These are phyloP conservation scores for Neofelis nebulosa DNA, from an alignment of 2,113 vertebrate species.

Conservation along the genomic window DNA sequence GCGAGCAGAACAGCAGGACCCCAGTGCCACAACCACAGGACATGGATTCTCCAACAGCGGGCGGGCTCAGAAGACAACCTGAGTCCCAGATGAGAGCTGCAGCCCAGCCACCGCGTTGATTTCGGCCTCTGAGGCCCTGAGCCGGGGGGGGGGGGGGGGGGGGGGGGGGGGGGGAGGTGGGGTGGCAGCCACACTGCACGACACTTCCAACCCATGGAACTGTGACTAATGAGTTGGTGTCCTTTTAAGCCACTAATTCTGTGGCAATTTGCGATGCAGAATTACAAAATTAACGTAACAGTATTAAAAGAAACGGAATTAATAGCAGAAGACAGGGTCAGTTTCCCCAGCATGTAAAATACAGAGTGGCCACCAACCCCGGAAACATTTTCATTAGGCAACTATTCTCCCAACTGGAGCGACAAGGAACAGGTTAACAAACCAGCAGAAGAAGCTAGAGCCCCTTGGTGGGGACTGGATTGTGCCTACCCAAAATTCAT, in stretches of 20 bases:
- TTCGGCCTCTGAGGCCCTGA: not conserved
- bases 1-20: not conserved
- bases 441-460: not conserved
- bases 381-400: too few species aligned
- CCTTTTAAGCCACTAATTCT: not conserved
- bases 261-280: not conserved
- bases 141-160: too few species aligned
- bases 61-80: not conserved
- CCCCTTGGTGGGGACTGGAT: not conserved
- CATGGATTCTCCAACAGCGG: not conserved
- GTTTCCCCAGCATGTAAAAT: not conserved
- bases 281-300: accelerated
- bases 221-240: accelerated
- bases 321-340: not conserved
- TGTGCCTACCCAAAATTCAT: not conserved
- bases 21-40: not conserved
- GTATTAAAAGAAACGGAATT: not conserved
- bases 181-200: accelerated
- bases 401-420: not conserved
- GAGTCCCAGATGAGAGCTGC: not conserved
- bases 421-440: not conserved
- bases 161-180: too few species aligned
- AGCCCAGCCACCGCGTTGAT: accelerated
- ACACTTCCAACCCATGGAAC: not conserved
- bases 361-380: not conserved